Evolutionary conservation across 2,888 invertebrate genomes (phyloP).

Genomic region (Archips xylosteana): DNA sequence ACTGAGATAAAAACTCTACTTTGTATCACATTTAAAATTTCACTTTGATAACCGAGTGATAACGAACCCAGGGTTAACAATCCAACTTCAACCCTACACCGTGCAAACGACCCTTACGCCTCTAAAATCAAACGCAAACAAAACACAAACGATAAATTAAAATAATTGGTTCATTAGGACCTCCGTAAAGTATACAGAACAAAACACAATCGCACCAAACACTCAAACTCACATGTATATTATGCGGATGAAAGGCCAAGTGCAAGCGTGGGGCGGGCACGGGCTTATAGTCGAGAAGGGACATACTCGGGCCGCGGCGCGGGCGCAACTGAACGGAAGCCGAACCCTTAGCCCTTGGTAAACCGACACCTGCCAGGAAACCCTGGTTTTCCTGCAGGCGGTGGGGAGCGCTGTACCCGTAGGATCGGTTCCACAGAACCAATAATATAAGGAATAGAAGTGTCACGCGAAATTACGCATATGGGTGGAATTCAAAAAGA

Average conservation of each 20-base stretch:
- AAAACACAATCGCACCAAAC: neutral
- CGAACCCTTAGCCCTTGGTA: conserved; percentile 29
- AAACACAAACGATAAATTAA: too few relatives aligned
- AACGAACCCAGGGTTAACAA: too few relatives aligned
- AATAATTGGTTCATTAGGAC: too few relatives aligned
- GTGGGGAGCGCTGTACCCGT: neutral
- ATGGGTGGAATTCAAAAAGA: too few relatives aligned
- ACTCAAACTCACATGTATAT: conserved; percentile 74
- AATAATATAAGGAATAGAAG: too few relatives aligned
- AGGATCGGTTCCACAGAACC: neutral
- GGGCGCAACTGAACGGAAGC: conserved; percentile 43
- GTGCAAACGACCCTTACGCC: too few relatives aligned
- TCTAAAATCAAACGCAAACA: too few relatives aligned
- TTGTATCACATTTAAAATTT: too few relatives aligned
- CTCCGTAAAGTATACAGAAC: neutral
- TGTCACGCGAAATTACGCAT: too few relatives aligned
- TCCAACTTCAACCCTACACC: too few relatives aligned
- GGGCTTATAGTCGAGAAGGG: conserved; percentile 49
- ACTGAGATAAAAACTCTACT: too few relatives aligned
- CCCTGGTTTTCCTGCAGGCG: conserved; percentile 17
- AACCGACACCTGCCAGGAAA: conserved; percentile 34
- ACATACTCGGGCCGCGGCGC: conserved; percentile 51
- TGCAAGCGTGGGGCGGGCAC: conserved; percentile 76
- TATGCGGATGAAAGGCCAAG: conserved; percentile 75
- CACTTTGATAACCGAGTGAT: too few relatives aligned